Evolutionary conservation across 2,888 invertebrate genomes (phyloP).

Genomic region (Nemapogon koenigi): DNA sequence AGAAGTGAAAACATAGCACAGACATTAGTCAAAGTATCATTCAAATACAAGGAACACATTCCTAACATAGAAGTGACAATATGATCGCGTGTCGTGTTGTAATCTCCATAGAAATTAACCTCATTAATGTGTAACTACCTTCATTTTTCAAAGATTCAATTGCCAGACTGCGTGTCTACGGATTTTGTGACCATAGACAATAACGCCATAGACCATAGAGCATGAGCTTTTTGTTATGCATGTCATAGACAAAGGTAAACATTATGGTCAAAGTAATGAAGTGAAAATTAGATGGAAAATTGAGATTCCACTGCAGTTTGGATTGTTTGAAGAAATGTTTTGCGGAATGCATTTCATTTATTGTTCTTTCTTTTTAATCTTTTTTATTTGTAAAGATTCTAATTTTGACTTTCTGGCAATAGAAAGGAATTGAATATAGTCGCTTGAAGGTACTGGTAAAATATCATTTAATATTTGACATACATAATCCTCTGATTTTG

Average conservation of each 20-base stretch:
- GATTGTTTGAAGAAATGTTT: not conserved
- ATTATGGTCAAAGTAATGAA: constrained; percentile 9
- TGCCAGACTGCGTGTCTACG: constrained; percentile 40
- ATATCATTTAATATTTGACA: too few species aligned
- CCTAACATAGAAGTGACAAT: constrained; percentile 19
- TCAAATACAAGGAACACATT: not conserved
- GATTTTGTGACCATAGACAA: constrained; percentile 17
- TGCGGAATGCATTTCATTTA: too few species aligned
- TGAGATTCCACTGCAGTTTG: not conserved
- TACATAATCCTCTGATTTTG: too few species aligned
- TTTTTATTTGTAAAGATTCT: too few species aligned
- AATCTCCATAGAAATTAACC: constrained; percentile 44
- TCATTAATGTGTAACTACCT: constrained; percentile 30
- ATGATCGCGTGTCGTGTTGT: constrained; percentile 29
- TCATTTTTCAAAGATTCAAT: constrained; percentile 26
- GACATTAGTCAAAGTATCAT: not conserved
- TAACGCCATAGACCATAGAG: too few species aligned
- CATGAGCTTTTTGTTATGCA: too few species aligned
- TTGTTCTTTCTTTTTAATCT: too few species aligned
- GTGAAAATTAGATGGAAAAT: too few species aligned
- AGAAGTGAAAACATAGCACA: not conserved
- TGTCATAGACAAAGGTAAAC: constrained; percentile 24
- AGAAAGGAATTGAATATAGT: too few species aligned
- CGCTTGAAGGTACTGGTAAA: too few species aligned
- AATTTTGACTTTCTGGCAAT: too few species aligned